phyloP scores from a whole-genome alignment of 2,797 vertebrate species.

The Anas bernieri region DNA sequence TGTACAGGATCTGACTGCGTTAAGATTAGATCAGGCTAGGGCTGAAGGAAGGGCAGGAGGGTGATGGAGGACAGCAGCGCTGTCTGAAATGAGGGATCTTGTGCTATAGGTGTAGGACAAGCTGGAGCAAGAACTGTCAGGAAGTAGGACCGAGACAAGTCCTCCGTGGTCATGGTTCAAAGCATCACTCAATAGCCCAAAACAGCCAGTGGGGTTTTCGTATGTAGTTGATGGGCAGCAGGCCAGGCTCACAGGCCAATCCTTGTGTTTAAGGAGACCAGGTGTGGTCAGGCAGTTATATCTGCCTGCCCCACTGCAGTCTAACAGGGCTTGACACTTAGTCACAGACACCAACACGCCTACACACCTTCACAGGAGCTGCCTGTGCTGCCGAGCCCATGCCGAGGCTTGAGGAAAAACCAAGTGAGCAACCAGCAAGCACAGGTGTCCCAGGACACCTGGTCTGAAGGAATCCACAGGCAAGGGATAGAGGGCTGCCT shows the following conservation, averaged over 20 bases:
- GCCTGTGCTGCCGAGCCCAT: background rate
- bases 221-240: background rate
- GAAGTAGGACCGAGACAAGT: background rate
- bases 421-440: background rate
- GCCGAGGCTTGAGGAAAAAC: background rate
- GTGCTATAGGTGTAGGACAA: background rate
- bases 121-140: background rate
- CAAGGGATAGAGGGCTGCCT: background rate
- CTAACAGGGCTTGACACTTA: background rate
- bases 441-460: rapidly evolving
- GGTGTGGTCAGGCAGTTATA: background rate
- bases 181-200: background rate
- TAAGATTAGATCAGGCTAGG: background rate
- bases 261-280: background rate
- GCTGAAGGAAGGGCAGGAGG: background rate
- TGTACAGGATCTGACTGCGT: background rate
- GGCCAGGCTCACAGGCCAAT: background rate
- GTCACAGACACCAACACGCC: background rate
- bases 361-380: rapidly evolving
- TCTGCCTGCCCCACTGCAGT: background rate
- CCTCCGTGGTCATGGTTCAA: background rate
- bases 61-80: background rate
- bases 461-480: background rate
- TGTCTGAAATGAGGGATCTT: background rate
- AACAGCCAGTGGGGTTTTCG: background rate